Conservation (phyloP, 1,140 invertebrate genomes). For the Drosophila bipectinata region DNA sequence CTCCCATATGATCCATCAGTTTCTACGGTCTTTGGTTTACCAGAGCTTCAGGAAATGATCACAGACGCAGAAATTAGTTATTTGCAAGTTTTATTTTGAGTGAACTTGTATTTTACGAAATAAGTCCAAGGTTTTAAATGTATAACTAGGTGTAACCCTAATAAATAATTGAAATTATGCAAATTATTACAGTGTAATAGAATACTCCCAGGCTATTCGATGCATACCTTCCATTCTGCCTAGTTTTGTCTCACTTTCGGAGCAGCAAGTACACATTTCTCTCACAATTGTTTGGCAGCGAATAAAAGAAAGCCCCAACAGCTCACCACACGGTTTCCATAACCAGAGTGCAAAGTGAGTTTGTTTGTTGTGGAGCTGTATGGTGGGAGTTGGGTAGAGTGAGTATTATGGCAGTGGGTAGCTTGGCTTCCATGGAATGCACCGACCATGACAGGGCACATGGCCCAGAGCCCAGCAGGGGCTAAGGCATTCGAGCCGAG, state of each 20-base stretch:
- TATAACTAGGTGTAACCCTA: too few relatives aligned
- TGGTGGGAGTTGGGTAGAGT: not conserved
- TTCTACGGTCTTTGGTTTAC: too few relatives aligned
- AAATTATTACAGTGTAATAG: slow-evolving; percentile 8
- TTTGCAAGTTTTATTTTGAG: too few relatives aligned
- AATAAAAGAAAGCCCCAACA: slow-evolving; percentile 54
- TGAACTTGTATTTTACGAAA: too few relatives aligned
- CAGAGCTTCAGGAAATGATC: too few relatives aligned
- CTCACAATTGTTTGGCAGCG: slow-evolving; percentile 62
- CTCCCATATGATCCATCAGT: too few relatives aligned
- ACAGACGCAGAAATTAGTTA: too few relatives aligned
- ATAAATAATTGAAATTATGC: too few relatives aligned
- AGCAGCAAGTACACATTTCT: slow-evolving; percentile 61
- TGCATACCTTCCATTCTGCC: slow-evolving; percentile 37
- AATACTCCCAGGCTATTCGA: not conserved
- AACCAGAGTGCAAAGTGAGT: slow-evolving; percentile 44
- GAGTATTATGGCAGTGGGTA: slow-evolving; percentile 17
- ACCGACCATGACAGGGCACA: slow-evolving; percentile 44
- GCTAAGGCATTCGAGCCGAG: slow-evolving; percentile 33
- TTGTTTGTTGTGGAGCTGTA: slow-evolving; percentile 29
- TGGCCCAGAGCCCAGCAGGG: slow-evolving; percentile 31
- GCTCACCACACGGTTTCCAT: slow-evolving; percentile 18
- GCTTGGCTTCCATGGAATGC: slow-evolving; percentile 44
- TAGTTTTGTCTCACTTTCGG: slow-evolving; percentile 54
- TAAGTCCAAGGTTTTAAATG: too few relatives aligned